Conservation (phyloP, 2,888 invertebrate genomes). For the Pseudoips prasinana region DNA sequence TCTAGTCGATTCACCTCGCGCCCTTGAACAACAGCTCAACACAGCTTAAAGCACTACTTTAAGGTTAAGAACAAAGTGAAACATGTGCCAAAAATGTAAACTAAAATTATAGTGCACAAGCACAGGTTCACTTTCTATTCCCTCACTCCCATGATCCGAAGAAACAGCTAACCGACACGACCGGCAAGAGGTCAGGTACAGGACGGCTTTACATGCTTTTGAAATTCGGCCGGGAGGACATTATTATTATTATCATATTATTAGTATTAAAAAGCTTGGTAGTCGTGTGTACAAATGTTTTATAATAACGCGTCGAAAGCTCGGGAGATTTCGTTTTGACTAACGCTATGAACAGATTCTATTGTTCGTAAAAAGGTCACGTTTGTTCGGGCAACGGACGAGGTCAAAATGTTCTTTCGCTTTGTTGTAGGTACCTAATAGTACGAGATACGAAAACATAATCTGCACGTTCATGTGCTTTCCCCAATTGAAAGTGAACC, state of each 20-base stretch:
- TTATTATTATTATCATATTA: too few species aligned
- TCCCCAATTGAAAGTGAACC: too few species aligned
- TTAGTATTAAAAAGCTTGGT: too few species aligned
- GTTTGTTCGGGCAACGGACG: constrained; percentile 39
- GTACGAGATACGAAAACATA: background rate
- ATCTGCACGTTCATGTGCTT: background rate
- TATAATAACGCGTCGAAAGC: constrained; percentile 54
- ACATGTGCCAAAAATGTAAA: constrained; percentile 12
- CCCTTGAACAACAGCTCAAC: constrained; percentile 41
- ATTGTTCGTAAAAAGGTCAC: constrained; percentile 66
- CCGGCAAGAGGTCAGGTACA: too few species aligned
- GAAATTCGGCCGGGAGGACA: too few species aligned
- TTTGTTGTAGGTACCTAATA: constrained; percentile 28
- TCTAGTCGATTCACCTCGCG: constrained; percentile 42
- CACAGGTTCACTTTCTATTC: too few species aligned
- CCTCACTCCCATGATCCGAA: too few species aligned
- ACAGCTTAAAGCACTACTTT: too few species aligned
- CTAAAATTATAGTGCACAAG: too few species aligned
- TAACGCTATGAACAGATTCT: constrained; percentile 51
- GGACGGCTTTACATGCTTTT: too few species aligned
- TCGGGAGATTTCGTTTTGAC: constrained; percentile 43
- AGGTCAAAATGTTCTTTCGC: constrained; percentile 51
- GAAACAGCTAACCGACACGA: too few species aligned
- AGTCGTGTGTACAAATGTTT: constrained; percentile 4
- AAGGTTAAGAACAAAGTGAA: constrained; percentile 30